Percentiles rank a stretch among this genome's conserved stretches.
phyloP scores from a whole-genome alignment of 2,888 invertebrate genomes.

The Keiferia lycopersicella region DNA sequence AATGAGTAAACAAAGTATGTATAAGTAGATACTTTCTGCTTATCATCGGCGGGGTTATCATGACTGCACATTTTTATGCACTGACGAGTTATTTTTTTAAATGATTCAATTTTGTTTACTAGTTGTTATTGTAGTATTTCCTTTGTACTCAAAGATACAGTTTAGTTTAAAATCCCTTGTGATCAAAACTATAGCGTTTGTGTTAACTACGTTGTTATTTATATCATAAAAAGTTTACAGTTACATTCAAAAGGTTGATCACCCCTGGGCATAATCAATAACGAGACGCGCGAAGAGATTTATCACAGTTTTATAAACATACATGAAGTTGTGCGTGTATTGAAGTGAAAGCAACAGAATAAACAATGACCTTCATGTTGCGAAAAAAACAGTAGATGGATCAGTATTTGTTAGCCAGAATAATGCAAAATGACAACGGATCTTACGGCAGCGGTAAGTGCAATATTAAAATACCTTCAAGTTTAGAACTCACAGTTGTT shows the following conservation, averaged over 20 bases:
- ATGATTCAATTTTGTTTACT: not conserved
- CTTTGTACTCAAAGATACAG: not conserved
- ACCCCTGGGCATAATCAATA: slow-evolving; percentile 33
- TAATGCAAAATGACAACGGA: slow-evolving; percentile 69
- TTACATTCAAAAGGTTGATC: slow-evolving; percentile 32
- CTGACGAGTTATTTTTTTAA: slow-evolving; percentile 15
- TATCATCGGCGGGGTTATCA: slow-evolving; percentile 42
- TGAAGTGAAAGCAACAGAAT: slow-evolving; percentile 17
- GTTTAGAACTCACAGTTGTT: slow-evolving; percentile 45
- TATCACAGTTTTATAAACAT: slow-evolving; percentile 35
- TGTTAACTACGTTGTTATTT: not conserved
- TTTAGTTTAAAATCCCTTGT: not conserved
- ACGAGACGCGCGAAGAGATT: slow-evolving; percentile 25
- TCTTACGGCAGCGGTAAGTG: slow-evolving; percentile 74
- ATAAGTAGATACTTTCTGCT: slow-evolving; percentile 17
- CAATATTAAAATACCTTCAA: slow-evolving; percentile 50
- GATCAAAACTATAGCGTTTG: not conserved
- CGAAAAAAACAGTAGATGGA: not conserved
- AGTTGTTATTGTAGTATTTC: not conserved
- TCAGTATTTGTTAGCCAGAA: slow-evolving; percentile 25
- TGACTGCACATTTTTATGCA: slow-evolving; percentile 40
- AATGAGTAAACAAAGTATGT: not conserved
- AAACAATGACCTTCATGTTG: slow-evolving; percentile 16
- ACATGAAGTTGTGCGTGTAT: slow-evolving; percentile 37
- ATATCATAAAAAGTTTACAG: not conserved